Evolutionary conservation across 1,140 invertebrate species (phyloP).

Genomic region (Caenorhabditis brenneri): DNA sequence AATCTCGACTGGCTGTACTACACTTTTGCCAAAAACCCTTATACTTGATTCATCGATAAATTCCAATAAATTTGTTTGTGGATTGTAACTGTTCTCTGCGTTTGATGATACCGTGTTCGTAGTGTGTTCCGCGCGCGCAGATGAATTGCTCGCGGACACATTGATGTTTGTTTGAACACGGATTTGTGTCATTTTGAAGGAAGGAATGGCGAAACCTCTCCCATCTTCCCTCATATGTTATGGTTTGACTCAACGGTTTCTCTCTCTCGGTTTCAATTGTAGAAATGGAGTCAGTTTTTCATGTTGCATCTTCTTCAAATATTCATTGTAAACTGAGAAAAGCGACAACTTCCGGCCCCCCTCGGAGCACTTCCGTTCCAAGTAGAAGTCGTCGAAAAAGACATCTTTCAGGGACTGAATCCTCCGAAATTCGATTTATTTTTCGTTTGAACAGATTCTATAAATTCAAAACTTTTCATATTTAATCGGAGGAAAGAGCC

Average conservation of each 20-base stretch:
- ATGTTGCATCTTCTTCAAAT: constrained; percentile 11
- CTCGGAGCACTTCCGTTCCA: background rate
- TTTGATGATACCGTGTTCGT: constrained; percentile 24
- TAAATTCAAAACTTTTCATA: background rate
- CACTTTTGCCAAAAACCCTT: background rate
- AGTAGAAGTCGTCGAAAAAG: background rate
- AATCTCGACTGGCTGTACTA: no score
- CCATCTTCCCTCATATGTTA: background rate
- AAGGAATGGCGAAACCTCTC: background rate
- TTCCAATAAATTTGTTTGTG: constrained; percentile 39
- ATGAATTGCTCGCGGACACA: background rate
- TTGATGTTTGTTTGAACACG: constrained; percentile 16
- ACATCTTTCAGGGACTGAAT: background rate
- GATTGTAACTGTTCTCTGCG: background rate
- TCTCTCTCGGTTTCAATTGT: background rate
- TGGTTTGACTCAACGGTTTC: background rate
- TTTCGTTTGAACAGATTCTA: background rate
- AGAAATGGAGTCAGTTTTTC: background rate
- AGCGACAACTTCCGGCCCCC: constrained; percentile 21
- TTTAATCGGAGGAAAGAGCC: background rate
- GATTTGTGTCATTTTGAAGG: constrained; percentile 30
- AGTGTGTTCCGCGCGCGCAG: background rate
- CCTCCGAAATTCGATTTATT: background rate
- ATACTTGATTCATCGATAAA: background rate
- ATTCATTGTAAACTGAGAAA: constrained; percentile 41